These are phyloP conservation scores for Drosophila siamana DNA, from an alignment of 2,888 invertebrate genomes.

Conservation along the genomic window DNA sequence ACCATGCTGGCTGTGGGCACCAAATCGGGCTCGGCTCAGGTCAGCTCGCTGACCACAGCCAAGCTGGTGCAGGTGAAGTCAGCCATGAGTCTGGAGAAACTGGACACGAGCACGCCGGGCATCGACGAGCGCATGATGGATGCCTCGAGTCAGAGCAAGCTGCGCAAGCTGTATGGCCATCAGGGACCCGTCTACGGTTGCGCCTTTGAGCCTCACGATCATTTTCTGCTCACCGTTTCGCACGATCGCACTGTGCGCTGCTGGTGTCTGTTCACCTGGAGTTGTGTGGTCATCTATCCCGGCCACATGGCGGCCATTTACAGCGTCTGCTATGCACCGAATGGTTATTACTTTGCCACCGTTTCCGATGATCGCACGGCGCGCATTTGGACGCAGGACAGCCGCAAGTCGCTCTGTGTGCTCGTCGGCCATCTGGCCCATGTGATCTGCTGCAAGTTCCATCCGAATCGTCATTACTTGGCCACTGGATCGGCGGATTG, in stretches of 20 bases:
- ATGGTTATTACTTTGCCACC: constrained; percentile 61
- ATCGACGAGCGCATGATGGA: constrained; percentile 57
- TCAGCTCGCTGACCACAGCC: constrained; percentile 48
- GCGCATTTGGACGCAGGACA: constrained; percentile 63
- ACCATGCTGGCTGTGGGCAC: constrained; percentile 60
- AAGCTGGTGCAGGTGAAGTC: constrained; percentile 58
- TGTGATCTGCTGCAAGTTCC: constrained; percentile 53
- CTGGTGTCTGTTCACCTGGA: constrained; percentile 67
- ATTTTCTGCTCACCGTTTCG: constrained; percentile 52
- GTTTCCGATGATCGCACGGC: constrained; percentile 59
- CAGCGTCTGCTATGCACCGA: constrained; percentile 53
- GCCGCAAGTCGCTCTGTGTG: constrained; percentile 33
- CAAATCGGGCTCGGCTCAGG: constrained; percentile 30
- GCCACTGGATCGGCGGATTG: constrained; percentile 66
- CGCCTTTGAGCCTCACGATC: constrained; percentile 54
- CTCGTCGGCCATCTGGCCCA: constrained; percentile 57
- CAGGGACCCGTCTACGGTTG: constrained; percentile 49
- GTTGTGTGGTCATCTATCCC: constrained; percentile 60
- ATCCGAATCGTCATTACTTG: constrained; percentile 65
- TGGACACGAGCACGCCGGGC: constrained; percentile 43
- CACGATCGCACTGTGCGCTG: constrained; percentile 59
- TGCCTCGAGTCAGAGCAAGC: constrained; percentile 2
- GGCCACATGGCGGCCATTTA: constrained; percentile 56
- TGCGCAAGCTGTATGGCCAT: constrained; percentile 54
- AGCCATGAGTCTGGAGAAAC: constrained; percentile 23